Percentiles rank a stretch among this genome's conserved stretches.
Conservation (phyloP, 2,888 invertebrate species). For the Pristionchus arcanus region DNA sequence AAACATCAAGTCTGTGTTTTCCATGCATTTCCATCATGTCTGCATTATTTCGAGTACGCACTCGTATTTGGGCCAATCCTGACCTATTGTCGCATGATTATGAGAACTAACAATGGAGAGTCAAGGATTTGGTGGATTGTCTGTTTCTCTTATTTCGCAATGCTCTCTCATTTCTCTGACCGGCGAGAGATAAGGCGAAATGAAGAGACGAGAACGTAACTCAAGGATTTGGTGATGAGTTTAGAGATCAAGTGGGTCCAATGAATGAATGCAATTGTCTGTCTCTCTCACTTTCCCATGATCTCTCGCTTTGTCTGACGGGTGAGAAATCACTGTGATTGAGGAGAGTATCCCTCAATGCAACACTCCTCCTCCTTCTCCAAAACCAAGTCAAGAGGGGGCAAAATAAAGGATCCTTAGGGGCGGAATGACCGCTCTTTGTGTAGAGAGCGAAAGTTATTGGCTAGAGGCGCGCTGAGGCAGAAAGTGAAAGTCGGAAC, state of each 20-base stretch:
- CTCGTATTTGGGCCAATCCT: conserved; percentile 39
- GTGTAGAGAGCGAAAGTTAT: conserved; percentile 1
- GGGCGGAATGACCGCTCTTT: not conserved
- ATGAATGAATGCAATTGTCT: conserved; percentile 29
- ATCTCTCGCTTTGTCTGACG: too few species aligned
- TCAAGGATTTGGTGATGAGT: conserved; percentile 15
- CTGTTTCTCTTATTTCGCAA: too few species aligned
- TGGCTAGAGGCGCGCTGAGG: not conserved
- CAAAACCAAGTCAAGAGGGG: conserved; percentile 22
- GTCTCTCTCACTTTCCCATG: too few species aligned
- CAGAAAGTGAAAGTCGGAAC: conserved; percentile 14
- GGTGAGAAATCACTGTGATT: too few species aligned
- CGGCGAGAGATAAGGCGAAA: too few species aligned
- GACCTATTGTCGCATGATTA: conserved; percentile 20
- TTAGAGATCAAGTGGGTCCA: not conserved
- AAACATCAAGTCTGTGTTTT: too few species aligned
- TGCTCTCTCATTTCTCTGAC: too few species aligned
- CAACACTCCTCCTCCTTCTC: not conserved
- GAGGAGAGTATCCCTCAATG: too few species aligned
- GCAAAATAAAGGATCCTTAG: not conserved
- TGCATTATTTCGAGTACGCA: not conserved
- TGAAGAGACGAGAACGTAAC: too few species aligned
- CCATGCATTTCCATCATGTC: not conserved
- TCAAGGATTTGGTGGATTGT: not conserved
- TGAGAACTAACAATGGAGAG: not conserved